Evolutionary conservation across 2,888 invertebrate genomes (phyloP).

Genomic region (Calameuta pallipes): DNA sequence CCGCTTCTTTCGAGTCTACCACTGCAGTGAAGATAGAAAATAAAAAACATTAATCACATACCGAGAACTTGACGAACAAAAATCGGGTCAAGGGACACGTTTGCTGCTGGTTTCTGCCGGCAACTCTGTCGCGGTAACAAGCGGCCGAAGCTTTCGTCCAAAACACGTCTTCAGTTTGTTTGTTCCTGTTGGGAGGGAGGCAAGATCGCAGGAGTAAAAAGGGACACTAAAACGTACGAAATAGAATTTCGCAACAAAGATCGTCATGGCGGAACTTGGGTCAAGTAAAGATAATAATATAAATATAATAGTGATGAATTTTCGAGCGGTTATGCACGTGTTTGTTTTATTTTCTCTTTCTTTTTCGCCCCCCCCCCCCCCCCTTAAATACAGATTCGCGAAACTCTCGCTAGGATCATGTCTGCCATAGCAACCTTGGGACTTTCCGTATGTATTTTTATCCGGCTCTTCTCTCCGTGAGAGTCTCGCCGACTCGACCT

Average conservation of each 20-base stretch:
- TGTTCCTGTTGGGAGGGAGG: not conserved
- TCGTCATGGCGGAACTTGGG: not conserved
- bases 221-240: not conserved
- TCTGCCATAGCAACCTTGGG: not conserved
- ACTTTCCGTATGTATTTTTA: not conserved
- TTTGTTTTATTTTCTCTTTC: not conserved
- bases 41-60: not conserved
- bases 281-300: not conserved
- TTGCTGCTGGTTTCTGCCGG: not conserved
- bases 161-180: not conserved
- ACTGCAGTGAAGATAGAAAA: not conserved
- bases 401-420: not conserved
- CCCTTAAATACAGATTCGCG: too few species aligned
- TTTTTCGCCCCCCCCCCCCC: not conserved
- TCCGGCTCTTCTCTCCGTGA: not conserved
- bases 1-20: not conserved
- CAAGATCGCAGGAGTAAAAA: not conserved
- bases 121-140: not conserved
- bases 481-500: not conserved
- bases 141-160: not conserved
- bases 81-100: not conserved
- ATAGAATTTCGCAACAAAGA: not conserved
- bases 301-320: not conserved
- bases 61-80: not conserved
- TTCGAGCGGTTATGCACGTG: not conserved